These are phyloP conservation scores for Cydia splendana DNA, from an alignment of 1,140 invertebrate species.

Conservation along the genomic window DNA sequence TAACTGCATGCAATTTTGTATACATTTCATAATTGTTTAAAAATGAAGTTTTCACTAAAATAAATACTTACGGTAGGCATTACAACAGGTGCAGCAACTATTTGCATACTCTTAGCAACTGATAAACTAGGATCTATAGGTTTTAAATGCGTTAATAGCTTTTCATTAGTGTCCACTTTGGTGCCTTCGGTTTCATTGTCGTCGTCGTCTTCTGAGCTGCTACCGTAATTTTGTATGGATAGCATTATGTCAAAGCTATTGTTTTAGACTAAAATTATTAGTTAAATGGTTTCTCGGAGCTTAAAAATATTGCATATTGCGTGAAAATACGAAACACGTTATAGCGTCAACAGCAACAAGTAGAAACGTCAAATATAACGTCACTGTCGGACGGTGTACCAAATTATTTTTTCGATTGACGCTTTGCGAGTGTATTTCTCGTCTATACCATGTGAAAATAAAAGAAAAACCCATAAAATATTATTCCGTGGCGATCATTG, in stretches of 20 bases:
- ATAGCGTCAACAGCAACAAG: constrained; percentile 18
- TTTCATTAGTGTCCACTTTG: constrained; percentile 67
- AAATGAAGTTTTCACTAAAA: neutral
- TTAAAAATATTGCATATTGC: constrained; percentile 4
- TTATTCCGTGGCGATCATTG: too few species aligned
- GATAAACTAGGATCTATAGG: constrained; percentile 76
- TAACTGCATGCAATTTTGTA: neutral
- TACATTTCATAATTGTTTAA: neutral
- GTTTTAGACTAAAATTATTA: neutral
- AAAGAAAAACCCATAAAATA: neutral
- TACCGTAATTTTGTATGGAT: constrained; percentile 83
- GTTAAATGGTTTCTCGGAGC: neutral
- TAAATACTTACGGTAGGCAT: constrained; percentile 84
- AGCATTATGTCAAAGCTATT: constrained; percentile 73
- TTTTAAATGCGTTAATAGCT: constrained; percentile 79
- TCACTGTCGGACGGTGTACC: too few species aligned
- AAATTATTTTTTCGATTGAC: neutral
- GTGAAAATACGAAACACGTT: neutral
- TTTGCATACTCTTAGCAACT: constrained; percentile 80
- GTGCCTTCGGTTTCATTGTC: constrained; percentile 63
- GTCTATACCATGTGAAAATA: neutral
- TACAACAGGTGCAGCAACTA: constrained; percentile 90
- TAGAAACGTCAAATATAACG: neutral
- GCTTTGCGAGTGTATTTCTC: neutral
- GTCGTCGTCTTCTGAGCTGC: constrained; percentile 81